phyloP scores from a whole-genome alignment of 1,140 invertebrate genomes.

The Liolophura sinensis region DNA sequence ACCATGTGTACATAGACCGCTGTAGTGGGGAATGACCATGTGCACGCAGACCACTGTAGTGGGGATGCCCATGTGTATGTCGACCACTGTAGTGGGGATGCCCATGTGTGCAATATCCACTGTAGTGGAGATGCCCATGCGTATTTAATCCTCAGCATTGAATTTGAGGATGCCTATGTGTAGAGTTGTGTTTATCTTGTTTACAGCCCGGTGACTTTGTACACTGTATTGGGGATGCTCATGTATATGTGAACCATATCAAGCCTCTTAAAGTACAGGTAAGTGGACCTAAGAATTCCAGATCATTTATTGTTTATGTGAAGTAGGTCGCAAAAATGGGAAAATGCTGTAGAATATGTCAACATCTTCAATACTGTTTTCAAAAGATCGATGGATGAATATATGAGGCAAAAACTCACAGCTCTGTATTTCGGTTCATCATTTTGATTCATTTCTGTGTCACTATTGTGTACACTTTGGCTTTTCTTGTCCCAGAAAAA shows the following conservation, averaged over 20 bases:
- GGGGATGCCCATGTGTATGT: conserved; percentile 92
- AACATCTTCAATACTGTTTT: too few species aligned
- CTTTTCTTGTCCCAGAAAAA: too few species aligned
- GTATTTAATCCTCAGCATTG: conserved; percentile 80
- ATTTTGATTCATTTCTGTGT: too few species aligned
- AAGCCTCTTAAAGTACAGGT: conserved; percentile 82
- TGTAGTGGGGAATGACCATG: neutral
- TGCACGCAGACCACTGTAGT: conserved; percentile 15
- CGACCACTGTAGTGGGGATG: neutral
- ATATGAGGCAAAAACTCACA: conserved; percentile 4
- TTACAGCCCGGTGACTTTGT: conserved; percentile 89
- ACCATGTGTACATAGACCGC: conserved; percentile 95
- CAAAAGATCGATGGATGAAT: too few species aligned
- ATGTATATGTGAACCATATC: conserved; percentile 94
- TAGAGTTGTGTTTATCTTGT: conserved; percentile 10
- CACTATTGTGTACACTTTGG: too few species aligned
- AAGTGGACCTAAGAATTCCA: too few species aligned
- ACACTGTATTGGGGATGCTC: conserved; percentile 95
- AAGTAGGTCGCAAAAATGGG: too few species aligned
- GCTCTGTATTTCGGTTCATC: too few species aligned
- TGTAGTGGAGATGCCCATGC: conserved; percentile 96
- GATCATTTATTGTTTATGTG: too few species aligned
- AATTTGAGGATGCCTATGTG: neutral
- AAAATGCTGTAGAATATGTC: too few species aligned
- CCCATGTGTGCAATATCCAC: conserved; percentile 68